phyloP scores from a whole-genome alignment of 2,113 vertebrate genomes.

The Zosterops lateralis region DNA sequence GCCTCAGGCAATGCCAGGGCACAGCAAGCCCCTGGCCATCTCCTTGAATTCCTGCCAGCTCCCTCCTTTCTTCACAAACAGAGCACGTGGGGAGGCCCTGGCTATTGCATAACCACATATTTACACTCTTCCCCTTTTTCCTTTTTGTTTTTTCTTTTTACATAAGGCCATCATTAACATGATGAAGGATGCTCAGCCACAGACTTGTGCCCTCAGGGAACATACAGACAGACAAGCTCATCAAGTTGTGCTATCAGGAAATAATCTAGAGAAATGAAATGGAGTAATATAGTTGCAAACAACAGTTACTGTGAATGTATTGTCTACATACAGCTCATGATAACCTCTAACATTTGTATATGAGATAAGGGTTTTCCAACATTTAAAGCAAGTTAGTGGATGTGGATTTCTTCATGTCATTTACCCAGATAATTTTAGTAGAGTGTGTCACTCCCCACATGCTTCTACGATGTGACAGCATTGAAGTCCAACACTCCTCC shows the following conservation, averaged over 20 bases:
- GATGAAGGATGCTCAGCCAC: not conserved
- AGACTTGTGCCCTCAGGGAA: not conserved
- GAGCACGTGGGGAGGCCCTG: not conserved
- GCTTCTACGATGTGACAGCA: not conserved
- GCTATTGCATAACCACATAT: not conserved
- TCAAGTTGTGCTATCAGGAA: too few species aligned
- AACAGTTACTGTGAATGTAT: not conserved
- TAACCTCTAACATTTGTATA: not conserved
- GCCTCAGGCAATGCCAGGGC: accelerated
- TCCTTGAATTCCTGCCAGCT: not conserved
- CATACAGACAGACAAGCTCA: accelerated
- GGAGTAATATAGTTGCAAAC: not conserved
- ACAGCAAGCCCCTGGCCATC: not conserved
- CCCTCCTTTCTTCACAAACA: not conserved
- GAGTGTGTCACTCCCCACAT: accelerated
- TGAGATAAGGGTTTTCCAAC: not conserved
- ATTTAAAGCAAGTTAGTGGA: not conserved
- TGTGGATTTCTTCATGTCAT: not conserved
- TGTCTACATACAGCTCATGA: not conserved
- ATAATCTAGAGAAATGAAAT: not conserved
- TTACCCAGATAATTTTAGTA: not conserved
- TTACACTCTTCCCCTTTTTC: not conserved
- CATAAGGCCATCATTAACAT: not conserved
- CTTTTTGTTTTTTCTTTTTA: too few species aligned
- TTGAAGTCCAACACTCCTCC: accelerated